phyloP scores from a whole-genome alignment of 2,797 vertebrate species.

The Acanthurus leucopareius region DNA sequence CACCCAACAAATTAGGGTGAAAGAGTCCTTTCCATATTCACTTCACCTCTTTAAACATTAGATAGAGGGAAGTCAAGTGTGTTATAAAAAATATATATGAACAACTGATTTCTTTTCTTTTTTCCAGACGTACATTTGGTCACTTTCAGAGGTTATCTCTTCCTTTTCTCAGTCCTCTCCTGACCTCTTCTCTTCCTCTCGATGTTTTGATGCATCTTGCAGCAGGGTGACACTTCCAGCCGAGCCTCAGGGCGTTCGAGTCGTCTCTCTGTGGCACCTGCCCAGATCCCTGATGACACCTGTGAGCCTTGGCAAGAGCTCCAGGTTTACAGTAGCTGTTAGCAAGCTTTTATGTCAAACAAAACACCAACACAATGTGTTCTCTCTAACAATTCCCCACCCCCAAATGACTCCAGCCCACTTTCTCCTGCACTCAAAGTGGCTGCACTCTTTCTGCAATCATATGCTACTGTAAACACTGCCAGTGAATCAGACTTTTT shows the following conservation, averaged over 20 bases:
- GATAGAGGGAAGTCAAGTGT: conserved; percentile 7
- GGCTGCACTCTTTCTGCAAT: conserved; percentile 57
- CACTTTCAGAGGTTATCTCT: conserved; percentile 25
- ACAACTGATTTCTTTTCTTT: background rate
- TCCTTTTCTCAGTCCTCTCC: conserved; percentile 21
- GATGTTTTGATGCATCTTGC: conserved; percentile 49
- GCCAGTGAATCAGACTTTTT: conserved; percentile 69
- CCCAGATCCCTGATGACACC: conserved; percentile 78
- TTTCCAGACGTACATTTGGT: conserved; percentile 8
- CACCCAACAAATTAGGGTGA: conserved; percentile 45
- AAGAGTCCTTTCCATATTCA: conserved; percentile 24
- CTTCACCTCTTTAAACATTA: conserved; percentile 35
- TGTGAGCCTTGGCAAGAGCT: conserved; percentile 78
- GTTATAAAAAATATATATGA: background rate
- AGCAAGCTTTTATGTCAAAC: conserved; percentile 78
- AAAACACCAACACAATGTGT: conserved; percentile 75
- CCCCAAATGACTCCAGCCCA: conserved; percentile 68
- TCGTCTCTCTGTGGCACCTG: conserved; percentile 57
- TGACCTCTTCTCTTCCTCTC: conserved; percentile 26
- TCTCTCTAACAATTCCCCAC: conserved; percentile 54
- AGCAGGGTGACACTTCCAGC: conserved; percentile 58
- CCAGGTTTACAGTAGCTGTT: conserved; percentile 79
- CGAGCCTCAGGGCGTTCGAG: conserved; percentile 64
- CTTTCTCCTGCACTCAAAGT: conserved; percentile 63
- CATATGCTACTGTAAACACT: conserved; percentile 65